Conservation (phyloP, 1,140 invertebrate genomes). For the Drosophila virilis region DNA sequence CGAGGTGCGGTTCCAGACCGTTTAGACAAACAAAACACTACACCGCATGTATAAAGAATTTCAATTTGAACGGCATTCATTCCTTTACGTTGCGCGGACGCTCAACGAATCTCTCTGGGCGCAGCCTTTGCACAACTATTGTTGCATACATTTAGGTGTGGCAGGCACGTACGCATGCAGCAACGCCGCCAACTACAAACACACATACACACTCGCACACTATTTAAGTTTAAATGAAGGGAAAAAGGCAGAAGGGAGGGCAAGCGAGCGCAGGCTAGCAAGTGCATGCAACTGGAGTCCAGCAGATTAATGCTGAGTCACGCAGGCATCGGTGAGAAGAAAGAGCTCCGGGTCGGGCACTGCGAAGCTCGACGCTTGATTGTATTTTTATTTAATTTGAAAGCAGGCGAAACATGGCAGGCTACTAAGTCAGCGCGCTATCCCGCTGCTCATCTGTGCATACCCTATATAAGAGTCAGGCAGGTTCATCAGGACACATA, state of each 20-base stretch:
- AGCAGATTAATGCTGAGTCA: slow-evolving; percentile 61
- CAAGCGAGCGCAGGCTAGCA: background rate
- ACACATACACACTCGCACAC: slow-evolving; percentile 23
- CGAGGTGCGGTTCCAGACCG: slow-evolving; percentile 1
- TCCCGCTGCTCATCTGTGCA: slow-evolving; percentile 1
- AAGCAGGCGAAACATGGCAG: slow-evolving; percentile 25
- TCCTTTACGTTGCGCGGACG: slow-evolving; percentile 30
- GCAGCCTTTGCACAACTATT: slow-evolving; percentile 43
- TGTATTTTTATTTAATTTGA: slow-evolving; percentile 76
- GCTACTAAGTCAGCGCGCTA: slow-evolving; percentile 22
- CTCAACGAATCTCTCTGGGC: slow-evolving; percentile 12
- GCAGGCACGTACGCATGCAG: slow-evolving; percentile 67
- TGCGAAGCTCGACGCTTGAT: slow-evolving; percentile 45
- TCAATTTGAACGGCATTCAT: slow-evolving; percentile 67
- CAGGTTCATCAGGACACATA: background rate
- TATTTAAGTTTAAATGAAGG: slow-evolving; percentile 49
- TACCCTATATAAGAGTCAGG: background rate
- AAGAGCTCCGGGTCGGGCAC: background rate
- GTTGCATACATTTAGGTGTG: slow-evolving; percentile 76
- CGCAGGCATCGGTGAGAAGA: slow-evolving; percentile 24
- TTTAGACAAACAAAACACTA: slow-evolving; percentile 62
- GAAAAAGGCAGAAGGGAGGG: slow-evolving; percentile 14
- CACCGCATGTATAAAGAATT: slow-evolving; percentile 62
- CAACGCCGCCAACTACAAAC: slow-evolving; percentile 2
- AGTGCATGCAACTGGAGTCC: slow-evolving; percentile 41